phyloP scores from a whole-genome alignment of 2,113 vertebrate species.

The Pseudois nayaur region DNA sequence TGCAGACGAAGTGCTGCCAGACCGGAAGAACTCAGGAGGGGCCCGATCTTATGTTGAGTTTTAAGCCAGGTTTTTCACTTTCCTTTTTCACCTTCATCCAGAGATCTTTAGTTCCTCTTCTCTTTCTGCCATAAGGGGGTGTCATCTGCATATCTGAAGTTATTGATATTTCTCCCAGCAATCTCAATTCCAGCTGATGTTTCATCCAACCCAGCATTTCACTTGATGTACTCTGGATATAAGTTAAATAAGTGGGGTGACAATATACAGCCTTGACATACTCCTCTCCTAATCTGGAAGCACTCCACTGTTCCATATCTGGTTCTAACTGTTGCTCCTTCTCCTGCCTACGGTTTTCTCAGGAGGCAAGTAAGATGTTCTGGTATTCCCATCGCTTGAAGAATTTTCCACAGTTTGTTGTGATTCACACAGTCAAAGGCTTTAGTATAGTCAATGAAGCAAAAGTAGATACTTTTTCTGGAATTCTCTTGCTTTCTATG shows the following conservation, averaged over 20 bases:
- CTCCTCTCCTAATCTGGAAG: background rate
- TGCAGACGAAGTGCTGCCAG: background rate
- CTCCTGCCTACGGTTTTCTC: background rate
- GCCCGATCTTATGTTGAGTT: background rate
- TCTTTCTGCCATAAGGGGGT: background rate
- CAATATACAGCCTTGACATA: background rate
- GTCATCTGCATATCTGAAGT: background rate
- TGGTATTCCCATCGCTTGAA: background rate
- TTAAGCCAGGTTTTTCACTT: background rate
- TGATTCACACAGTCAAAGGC: background rate
- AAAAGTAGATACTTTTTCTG: background rate
- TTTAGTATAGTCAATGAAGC: background rate
- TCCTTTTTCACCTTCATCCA: background rate
- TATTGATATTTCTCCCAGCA: background rate
- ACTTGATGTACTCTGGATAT: background rate
- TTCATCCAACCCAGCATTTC: background rate
- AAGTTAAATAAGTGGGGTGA: background rate
- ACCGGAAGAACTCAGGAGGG: background rate
- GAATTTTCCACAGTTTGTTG: background rate
- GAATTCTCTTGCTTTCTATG: background rate
- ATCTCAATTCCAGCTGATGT: background rate
- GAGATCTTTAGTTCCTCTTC: background rate
- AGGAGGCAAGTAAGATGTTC: background rate
- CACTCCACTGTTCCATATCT: background rate
- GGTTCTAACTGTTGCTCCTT: background rate